A percentile compares a stretch with the other conserved stretches of the same genome.
Evolutionary conservation across 2,888 invertebrate species (phyloP).

Genomic region (Odontothrips loti): DNA sequence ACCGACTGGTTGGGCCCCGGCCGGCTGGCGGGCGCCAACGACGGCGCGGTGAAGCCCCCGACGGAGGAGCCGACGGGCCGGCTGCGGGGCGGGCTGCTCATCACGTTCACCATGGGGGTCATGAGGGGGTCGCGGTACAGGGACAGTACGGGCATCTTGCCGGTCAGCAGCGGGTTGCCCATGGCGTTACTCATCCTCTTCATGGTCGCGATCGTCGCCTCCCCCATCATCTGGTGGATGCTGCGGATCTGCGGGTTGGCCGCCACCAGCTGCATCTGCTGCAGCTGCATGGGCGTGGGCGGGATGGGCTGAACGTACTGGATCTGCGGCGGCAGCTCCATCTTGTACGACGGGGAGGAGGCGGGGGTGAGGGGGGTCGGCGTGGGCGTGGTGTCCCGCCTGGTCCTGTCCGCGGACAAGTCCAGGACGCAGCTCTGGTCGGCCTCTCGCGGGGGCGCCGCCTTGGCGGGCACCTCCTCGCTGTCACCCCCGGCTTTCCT

Average conservation of each 20-base stretch:
- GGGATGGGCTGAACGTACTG: not conserved
- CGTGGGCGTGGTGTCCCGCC: not conserved
- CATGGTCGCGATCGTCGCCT: conserved; percentile 1
- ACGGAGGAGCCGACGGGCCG: not conserved
- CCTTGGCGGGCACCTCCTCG: not conserved
- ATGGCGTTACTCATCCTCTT: not conserved
- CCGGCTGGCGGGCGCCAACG: not conserved
- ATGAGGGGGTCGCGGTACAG: not conserved
- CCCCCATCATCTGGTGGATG: not conserved
- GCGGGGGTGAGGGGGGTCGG: not conserved
- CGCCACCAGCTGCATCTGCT: not conserved
- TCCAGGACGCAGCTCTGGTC: not conserved
- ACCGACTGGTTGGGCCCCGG: conserved; percentile 55
- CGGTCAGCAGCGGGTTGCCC: not conserved
- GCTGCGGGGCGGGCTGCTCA: not conserved
- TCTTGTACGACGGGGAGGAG: not conserved
- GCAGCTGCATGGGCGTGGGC: not conserved
- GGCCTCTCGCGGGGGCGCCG: not conserved
- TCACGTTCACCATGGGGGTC: not conserved
- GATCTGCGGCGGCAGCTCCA: not conserved
- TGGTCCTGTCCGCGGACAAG: not conserved
- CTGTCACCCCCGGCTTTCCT: not conserved
- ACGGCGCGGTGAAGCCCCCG: not conserved
- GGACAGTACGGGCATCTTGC: not conserved
- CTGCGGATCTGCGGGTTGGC: not conserved